Conservation (phyloP, 1,140 invertebrate species). For the Liolophura sinensis region DNA sequence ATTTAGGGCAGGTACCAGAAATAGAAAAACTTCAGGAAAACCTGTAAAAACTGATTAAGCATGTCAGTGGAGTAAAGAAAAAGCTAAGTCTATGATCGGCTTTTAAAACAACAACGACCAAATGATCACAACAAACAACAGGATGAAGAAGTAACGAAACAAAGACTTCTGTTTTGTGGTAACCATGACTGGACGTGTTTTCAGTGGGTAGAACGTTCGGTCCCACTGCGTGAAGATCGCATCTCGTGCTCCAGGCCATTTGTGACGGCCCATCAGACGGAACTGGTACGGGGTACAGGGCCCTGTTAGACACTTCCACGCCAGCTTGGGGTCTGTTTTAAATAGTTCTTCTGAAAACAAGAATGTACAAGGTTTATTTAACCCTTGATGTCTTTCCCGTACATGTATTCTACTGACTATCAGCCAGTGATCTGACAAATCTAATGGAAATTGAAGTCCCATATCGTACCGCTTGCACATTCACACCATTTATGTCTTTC, state of each 20-base stretch:
- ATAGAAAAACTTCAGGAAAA: no score
- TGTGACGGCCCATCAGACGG: slow-evolving; percentile 56
- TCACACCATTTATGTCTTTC: no score
- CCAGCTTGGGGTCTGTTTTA: slow-evolving; percentile 53
- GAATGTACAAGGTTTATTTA: no score
- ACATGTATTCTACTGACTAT: no score
- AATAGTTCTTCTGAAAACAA: slow-evolving; percentile 28
- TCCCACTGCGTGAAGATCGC: slow-evolving; percentile 51
- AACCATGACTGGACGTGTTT: slow-evolving; percentile 8
- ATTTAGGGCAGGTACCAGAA: no score
- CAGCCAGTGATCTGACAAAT: no score
- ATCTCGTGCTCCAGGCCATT: slow-evolving; percentile 58
- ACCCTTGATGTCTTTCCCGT: no score
- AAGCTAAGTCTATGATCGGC: no score
- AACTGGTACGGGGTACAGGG: slow-evolving; percentile 61
- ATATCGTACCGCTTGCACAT: no score
- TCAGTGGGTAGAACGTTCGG: slow-evolving; percentile 28
- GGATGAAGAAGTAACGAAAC: slow-evolving; percentile 1
- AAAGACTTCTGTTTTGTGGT: background rate
- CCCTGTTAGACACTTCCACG: slow-evolving; percentile 48
- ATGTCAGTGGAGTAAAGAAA: no score
- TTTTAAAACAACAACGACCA: background rate
- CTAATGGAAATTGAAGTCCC: no score
- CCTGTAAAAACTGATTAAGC: no score
- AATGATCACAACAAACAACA: background rate